phyloP scores from a whole-genome alignment of 2,113 vertebrate species.

The Dasyornis broadbenti region DNA sequence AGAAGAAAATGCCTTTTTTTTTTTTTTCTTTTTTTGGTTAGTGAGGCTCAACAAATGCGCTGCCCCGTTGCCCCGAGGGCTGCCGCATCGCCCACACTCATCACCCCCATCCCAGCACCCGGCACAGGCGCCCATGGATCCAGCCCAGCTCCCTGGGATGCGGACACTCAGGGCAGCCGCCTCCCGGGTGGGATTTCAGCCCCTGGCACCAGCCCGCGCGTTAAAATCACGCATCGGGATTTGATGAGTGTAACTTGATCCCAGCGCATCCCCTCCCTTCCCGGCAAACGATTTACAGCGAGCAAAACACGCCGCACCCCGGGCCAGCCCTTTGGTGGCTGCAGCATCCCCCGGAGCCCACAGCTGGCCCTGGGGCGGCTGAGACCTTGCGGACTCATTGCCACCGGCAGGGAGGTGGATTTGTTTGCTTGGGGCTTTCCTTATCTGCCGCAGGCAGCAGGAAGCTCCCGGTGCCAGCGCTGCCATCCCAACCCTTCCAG shows the following conservation, averaged over 20 bases:
- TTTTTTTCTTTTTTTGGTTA: not conserved
- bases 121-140: accelerated
- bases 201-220: not conserved
- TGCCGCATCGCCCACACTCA: not conserved
- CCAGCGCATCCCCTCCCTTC: not conserved
- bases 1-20: not conserved
- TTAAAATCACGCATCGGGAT: not conserved
- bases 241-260: not conserved
- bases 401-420: not conserved
- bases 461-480: not conserved
- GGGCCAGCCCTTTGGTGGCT: not conserved
- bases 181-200: not conserved
- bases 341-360: not conserved
- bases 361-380: not conserved
- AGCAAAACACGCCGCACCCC: not conserved
- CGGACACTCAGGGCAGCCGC: not conserved
- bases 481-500: not conserved
- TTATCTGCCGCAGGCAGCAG: not conserved
- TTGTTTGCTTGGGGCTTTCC: not conserved
- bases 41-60: accelerated
- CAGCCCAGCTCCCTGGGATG: not conserved
- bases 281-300: not conserved
- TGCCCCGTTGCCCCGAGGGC: not conserved
- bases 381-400: not conserved
- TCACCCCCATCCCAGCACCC: not conserved